These are phyloP conservation scores for Parapsyche elsis DNA, from an alignment of 1,140 invertebrate species.

Conservation along the genomic window DNA sequence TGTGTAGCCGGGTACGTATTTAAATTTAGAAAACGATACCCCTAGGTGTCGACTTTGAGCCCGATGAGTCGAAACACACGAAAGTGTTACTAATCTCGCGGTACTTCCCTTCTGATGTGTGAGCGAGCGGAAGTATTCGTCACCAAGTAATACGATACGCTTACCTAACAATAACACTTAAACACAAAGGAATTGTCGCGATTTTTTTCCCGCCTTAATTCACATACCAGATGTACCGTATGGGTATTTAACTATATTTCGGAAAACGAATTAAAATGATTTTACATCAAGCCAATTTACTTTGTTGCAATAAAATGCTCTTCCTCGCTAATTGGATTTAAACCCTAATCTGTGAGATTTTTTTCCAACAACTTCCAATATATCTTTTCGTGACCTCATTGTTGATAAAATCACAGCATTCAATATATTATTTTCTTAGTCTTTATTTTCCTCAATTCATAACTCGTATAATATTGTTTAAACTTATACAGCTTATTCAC, in stretches of 20 bases:
- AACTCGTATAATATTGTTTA: no score
- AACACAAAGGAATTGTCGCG: background rate
- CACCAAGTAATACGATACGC: conserved; percentile 12
- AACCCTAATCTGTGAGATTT: background rate
- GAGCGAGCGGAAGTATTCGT: conserved; percentile 1
- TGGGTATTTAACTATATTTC: no score
- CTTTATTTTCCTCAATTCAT: no score
- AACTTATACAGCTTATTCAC: no score
- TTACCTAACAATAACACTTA: background rate
- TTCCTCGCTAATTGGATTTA: no score
- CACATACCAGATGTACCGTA: no score
- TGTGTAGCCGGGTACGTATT: background rate
- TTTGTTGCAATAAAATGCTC: no score
- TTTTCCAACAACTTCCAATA: no score
- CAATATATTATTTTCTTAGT: no score
- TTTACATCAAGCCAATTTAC: no score
- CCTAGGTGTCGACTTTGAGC: background rate
- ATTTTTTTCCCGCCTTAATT: no score
- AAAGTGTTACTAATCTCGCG: background rate
- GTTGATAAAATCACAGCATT: background rate
- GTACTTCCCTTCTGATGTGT: background rate
- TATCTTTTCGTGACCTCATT: background rate
- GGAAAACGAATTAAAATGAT: no score
- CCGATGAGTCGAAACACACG: background rate
- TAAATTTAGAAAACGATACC: background rate